Base-by-base conservation (phyloP, 2,888 invertebrate genomes). In the Endomychus coccineus region DNA sequence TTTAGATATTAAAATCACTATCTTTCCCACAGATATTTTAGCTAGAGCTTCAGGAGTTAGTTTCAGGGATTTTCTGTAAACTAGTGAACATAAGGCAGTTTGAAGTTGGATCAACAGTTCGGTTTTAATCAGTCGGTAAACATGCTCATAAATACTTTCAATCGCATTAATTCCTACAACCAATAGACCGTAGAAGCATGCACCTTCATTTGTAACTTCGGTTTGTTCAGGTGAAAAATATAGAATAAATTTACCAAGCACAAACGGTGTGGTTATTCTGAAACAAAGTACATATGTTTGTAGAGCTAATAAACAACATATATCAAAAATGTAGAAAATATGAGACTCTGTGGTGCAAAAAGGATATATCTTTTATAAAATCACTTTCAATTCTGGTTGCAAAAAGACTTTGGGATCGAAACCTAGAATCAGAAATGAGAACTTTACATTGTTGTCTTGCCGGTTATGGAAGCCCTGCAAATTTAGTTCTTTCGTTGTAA, bases 1-100 rank as follows among this genome's bases (percentile, higher is more conserved):
- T 61, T 94, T 96, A 1, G 92, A 88, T 34, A 96, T 71, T 10
- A 95, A 73, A 55, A 94, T 94, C 19, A 94, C 87, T 42, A 78
- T 73, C 57, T 78, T 77, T 2, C 79, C 79, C 32, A 71, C 68
- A 3, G 85, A 82, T 4, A 84, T 82, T 52, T 80, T 73, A 2
- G 78, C 76, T 44, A 88, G 56, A 1, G 86, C 79, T 0, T 73
- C 44, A 2, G 55, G 44, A 13, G 48, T 55, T 11, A 64, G 39
- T 36, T 48, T 55, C 15, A 64, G 44, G 0, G 60, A 52, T 45
- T 91, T 91, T 57, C 87, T 74, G 59, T 87, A 90, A 40, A 91
- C 76, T 11, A 90, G 69, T 1, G 85, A 80, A 52, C 86, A 85
- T 53, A 84, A 78, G 0, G 85, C 83, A 1, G 88, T 77, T 14